phyloP scores from a whole-genome alignment of 2,113 vertebrate genomes.

The Accipiter cooperii region DNA sequence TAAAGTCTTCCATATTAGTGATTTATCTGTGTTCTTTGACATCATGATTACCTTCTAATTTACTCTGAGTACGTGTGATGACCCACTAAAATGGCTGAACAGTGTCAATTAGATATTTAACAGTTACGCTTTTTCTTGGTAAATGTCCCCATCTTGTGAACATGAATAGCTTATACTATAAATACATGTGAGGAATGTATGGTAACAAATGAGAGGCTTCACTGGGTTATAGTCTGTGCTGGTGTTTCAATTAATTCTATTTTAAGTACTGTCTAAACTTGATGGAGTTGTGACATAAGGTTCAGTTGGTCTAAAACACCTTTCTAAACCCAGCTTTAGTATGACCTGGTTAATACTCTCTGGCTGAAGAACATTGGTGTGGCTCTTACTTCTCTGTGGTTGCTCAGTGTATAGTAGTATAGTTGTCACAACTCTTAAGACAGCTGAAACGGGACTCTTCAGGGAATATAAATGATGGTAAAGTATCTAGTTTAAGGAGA shows the following conservation, averaged over 20 bases:
- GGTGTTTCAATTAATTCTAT: conserved; percentile 20
- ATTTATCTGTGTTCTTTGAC: background rate
- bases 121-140: background rate
- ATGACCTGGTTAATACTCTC: background rate
- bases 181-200: background rate
- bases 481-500: background rate
- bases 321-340: background rate
- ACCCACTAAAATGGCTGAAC: background rate
- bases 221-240: background rate
- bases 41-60: background rate
- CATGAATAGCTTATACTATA: background rate
- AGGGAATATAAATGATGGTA: background rate
- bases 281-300: conserved; percentile 11
- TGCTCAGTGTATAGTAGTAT: background rate
- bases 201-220: conserved; percentile 13
- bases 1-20: background rate
- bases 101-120: background rate
- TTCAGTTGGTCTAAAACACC: background rate
- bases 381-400: background rate
- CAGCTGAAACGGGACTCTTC: background rate
- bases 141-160: background rate
- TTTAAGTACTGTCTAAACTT: conserved; percentile 26
- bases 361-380: background rate
- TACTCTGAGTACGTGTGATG: background rate
- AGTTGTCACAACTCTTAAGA: background rate